These are phyloP conservation scores for Macropus fuliginosus DNA, from an alignment of 2,797 vertebrate species.

Conservation along the genomic window DNA sequence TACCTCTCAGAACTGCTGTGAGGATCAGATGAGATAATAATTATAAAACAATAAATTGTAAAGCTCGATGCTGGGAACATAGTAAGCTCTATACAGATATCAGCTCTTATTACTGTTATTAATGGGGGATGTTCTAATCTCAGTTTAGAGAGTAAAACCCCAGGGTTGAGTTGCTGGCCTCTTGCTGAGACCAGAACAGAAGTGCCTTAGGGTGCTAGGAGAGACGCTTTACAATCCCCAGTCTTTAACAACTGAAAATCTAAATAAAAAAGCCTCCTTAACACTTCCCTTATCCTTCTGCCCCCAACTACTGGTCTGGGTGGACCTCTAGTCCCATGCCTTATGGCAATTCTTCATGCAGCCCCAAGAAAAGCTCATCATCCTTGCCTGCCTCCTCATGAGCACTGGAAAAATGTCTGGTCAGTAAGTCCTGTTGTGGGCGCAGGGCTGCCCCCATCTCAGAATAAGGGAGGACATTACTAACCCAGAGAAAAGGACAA, in stretches of 20 bases:
- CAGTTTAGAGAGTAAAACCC: not conserved
- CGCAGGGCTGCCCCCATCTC: not conserved
- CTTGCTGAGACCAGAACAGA: not conserved
- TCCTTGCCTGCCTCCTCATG: not conserved
- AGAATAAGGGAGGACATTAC: not conserved
- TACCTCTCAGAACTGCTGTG: not conserved
- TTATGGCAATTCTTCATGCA: not conserved
- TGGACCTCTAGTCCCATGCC: not conserved
- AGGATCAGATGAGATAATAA: not conserved
- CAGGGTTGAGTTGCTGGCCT: not conserved
- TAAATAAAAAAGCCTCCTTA: not conserved
- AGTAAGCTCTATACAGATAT: not conserved
- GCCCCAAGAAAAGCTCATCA: not conserved
- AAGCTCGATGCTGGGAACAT: not conserved
- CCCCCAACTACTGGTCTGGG: not conserved
- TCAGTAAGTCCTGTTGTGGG: not conserved
- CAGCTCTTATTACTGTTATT: not conserved
- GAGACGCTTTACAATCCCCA: not conserved
- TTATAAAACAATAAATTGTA: not conserved
- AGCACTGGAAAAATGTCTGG: not conserved
- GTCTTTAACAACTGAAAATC: not conserved
- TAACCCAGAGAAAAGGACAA: not conserved
- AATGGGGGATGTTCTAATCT: not conserved
- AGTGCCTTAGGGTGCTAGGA: not conserved
- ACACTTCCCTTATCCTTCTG: not conserved